Evolutionary conservation across 2,888 invertebrate genomes (phyloP), one percentile per base, ranked within the genome.

Genomic region (Agapostemon virescens): DNA sequence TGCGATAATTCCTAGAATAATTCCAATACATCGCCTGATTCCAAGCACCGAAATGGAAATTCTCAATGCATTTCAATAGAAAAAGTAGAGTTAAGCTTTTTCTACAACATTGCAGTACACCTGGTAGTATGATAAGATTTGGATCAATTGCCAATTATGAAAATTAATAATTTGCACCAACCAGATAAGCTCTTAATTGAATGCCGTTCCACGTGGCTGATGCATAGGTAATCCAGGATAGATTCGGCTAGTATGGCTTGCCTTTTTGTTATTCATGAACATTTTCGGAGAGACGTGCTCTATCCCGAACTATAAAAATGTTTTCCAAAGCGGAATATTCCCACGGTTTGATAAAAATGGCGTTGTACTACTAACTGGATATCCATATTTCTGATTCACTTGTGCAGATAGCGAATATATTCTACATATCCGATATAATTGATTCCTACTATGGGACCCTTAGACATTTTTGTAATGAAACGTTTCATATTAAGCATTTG

Each of bases 221-320:
- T 76, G 83, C 81, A 82, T 72, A 69, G 77, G 79, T 82, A 85
- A 86, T 84, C 70, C 85, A 64, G 77, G 73, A 71, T 78, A 69
- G 79, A 80, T 30, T 33, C 70, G 45, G 33, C 74, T 68, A 66
- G 80, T 75, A 74, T 74, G 33, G 74, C 79, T 80, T 77, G 83
- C 74, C 87, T 88, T 88, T 89, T 89, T 88, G 86, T 89, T 89
- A 88, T 88, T 86, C 87, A 85, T 83, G 85, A 66, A 85, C 87
- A 85, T 88, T 89, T 89, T 89, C 85, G 86, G 26, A 4, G 20
- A 0, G 49, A 11, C 7, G 55, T 17, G 26, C 26, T 26, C 26
- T 26, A 15, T 0, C 55, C 0, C 55, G 6, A 26, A 17, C 26
- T 26, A 26, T 7, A 55, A 26, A 26, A 26, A 55, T 7, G 2